These are phyloP conservation scores for Xylophagus ater DNA, from an alignment of 2,888 invertebrate genomes.

Conservation along the genomic window DNA sequence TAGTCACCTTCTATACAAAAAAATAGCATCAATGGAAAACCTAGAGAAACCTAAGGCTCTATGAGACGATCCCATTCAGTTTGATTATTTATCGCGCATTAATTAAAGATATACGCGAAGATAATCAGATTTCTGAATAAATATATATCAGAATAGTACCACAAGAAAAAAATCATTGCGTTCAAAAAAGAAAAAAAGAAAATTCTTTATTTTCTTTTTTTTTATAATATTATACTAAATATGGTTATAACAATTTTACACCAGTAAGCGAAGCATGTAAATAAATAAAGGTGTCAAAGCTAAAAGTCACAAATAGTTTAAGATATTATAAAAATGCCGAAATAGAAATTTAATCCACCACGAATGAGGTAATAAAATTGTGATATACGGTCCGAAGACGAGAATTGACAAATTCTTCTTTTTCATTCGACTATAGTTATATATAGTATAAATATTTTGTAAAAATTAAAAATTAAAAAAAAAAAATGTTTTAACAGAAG, in stretches of 20 bases:
- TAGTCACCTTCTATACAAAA: not conserved
- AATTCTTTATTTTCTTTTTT: not conserved
- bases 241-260: not conserved
- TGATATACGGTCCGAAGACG: conserved; percentile 17
- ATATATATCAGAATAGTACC: not conserved
- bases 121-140: conserved; percentile 16
- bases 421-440: not conserved
- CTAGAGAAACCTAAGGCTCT: not conserved
- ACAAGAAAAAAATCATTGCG: not conserved
- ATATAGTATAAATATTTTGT: too few relatives aligned
- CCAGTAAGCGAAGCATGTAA: not conserved
- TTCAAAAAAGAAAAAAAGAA: not conserved
- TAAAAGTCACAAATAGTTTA: conserved; percentile 7
- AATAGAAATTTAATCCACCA: conserved; percentile 19
- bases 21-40: not conserved
- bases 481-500: too few relatives aligned
- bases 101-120: conserved; percentile 19
- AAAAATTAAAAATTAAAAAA: too few relatives aligned
- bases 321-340: conserved; percentile 16
- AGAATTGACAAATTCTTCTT: conserved; percentile 17
- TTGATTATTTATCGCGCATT: conserved; percentile 20
- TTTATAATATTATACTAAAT: not conserved
- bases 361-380: conserved; percentile 19
- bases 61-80: conserved; percentile 16
- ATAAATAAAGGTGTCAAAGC: conserved; percentile 9